Base-by-base conservation (phyloP, 1,140 invertebrate genomes). In the Pseudomyrmex flavicornis region DNA sequence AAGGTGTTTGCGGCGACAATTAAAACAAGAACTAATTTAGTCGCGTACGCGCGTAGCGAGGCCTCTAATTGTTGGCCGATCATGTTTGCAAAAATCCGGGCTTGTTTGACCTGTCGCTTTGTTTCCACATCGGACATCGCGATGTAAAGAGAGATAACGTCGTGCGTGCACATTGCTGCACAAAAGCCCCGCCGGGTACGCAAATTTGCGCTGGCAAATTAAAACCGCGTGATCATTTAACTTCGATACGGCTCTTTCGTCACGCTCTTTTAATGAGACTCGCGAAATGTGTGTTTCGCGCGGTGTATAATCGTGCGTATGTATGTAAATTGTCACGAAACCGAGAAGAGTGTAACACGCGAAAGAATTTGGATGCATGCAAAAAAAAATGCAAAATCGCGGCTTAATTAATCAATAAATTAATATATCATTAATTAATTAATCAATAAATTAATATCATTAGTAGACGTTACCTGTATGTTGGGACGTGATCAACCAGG, bases 71-170 rank as follows among this genome's bases (percentile, higher is more conserved):
- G 68, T 62, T 72, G 50, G 20, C 65, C 59, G 17, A 59, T 59
- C 50, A 22, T n/a, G 76, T 58, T 58, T 26, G 79, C 88, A 88
- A 83, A 77, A 88, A 68, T 85, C 66, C 35, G 35, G 35, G 52
- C 52, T 59, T 88, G 77, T 88, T 88, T 88, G 74, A 74, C 54
- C 82, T 61, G n/a, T 26, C 80, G 50, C 17, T 9, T 77, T 80
- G 50, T 80, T 56, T 65, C 46, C 8, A 70, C 65, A 52, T 70
- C 8, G 83, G 56, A 54, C 63, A 69, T 35, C 65, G 83, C 46
- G 15, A 54, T 48, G 70, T n/a, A 77, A 83, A 83, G 72, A 83
- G 72, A 87, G 87, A 85, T 83, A 85, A 63, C 46, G 48, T 17
- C 15, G 52, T 20, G 48, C 26, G 62, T 62, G 65, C 72, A 74